Base-by-base conservation (phyloP, 2,888 invertebrate species). In the Apotomis betuletana region DNA sequence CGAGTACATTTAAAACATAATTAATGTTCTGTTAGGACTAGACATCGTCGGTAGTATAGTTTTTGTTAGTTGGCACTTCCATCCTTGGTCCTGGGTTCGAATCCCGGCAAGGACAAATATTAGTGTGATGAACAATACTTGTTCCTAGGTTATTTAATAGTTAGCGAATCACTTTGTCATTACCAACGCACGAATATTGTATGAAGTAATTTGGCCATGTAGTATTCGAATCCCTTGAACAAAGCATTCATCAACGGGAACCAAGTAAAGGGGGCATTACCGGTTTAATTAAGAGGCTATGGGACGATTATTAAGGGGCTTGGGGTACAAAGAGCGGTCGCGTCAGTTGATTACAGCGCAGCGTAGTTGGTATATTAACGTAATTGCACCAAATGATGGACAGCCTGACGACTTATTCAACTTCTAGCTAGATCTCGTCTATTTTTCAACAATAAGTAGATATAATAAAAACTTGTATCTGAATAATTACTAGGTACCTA, bases 231-330 rank as follows among this genome's bases (percentile, higher is more conserved):
- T 13, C 3, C 13, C 41, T 8, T 38, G 49, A 67, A 51, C 52
- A 67, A 67, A 38, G 51, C 60, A 59, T 60, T 60, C 52, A 41
- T 52, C 59, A 44, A 61, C 46, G 57, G 54, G 10, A 12, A 61
- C 54, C 68, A 55, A 62, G 49, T 69, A 55, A 62, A 57, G 44
- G 44, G 58, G 70, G 36, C 36, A 70, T 64, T 54, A 38, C 70
- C 51, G 61, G n/a, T 27, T 54, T 70, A 64, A 70, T 70, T 70
- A 59, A 44, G 52, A 52, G n/a, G 44, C 27, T 15, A 41, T 41
- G 52, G 58, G 58, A 51, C 58, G 59, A 64, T 70, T 63, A 69
- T 55, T 58, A 69, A 51, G 51, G 54, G 27, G 10, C 54, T 58
- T 64, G 54, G 13, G 41, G 60, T 46, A 52, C 52, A 44, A 54